These are phyloP conservation scores for Danio jaintianensis DNA, from an alignment of 2,797 vertebrate species.

Conservation along the genomic window DNA sequence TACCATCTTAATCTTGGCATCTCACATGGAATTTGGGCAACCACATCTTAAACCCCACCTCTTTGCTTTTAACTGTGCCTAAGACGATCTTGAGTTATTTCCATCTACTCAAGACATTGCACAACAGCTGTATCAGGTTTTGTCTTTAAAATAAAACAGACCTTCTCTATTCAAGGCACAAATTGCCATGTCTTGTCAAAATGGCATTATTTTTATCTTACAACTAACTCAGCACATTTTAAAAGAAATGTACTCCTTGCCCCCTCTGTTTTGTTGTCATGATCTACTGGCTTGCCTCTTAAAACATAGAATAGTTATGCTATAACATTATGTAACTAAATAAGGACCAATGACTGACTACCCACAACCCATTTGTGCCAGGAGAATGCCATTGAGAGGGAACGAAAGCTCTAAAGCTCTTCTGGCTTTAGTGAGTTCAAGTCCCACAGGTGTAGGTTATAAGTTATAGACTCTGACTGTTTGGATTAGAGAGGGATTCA, in stretches of 20 bases:
- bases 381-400: constrained; percentile 19
- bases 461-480: constrained; percentile 39
- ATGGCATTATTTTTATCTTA: constrained; percentile 28
- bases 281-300: not conserved
- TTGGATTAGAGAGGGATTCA: constrained; percentile 53
- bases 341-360: constrained; percentile 6
- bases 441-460: constrained; percentile 43
- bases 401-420: not conserved
- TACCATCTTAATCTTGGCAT: constrained; percentile 13
- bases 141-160: constrained; percentile 52
- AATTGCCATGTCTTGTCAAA: constrained; percentile 33
- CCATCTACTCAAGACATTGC: constrained; percentile 37
- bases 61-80: constrained; percentile 16
- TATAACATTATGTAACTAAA: constrained; percentile 16
- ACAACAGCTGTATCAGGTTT: constrained; percentile 51
- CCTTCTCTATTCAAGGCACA: constrained; percentile 30
- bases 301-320: not conserved
- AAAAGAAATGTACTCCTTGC: not conserved
- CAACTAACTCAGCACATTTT: not conserved
- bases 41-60: constrained; percentile 22
- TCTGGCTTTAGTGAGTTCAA: constrained; percentile 14
- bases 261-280: not conserved
- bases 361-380: not conserved
- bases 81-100: constrained; percentile 7
- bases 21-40: constrained; percentile 4